Evolutionary conservation across 2,888 invertebrate genomes (phyloP), one percentile per base, ranked within the genome.

Genomic region (Kuschelorhynchus macadamiae): DNA sequence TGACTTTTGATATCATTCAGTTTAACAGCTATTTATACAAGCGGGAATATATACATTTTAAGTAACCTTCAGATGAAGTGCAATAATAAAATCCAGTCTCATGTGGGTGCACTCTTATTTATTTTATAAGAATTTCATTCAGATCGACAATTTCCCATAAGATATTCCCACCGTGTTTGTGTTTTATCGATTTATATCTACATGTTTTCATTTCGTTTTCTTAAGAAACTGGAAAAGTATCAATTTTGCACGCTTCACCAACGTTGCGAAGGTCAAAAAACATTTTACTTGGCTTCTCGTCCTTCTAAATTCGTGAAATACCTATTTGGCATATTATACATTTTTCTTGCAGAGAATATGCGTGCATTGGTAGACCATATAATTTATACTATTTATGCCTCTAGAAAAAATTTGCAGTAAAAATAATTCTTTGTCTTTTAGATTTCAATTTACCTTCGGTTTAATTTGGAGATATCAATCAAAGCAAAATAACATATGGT

Each of bases 211-310:
- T 30, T 49, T 12, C 12, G 39, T 12, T n/a, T n/a, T 44, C 18
- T 46, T 30, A 42, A 44, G 44, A 57, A 46, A 44, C 46, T 57
- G 57, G 57, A 57, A 57, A 17, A 32, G 46, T 42, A 57, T 57
- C 46, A 44, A 57, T 57, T 57, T 46, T 46, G 21, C 46, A 55
- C 55, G 39, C 36, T 41, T 21, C 17, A 55, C 17, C 14, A 41
- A 30, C 16, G 1, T 7, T 12, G 25, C 21, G 59, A 60, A 60
- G 60, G 60, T 60, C 60, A 44, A 60, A 60, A 60, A 60, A 60
- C 60, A 60, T 60, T 3, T 12, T 11, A 11, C 3, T 16, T 8
- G 1, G 44, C 18, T 44, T 12, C 9, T 42, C 9, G 16, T 12
- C 42, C n/a, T 42, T 7, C 16, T 33, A 21, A 46, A 42, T 56